Evolutionary conservation across 30 jellyfish, hydroid and myxozoan genomes (phyloP), one percentile per base, ranked within the genome.

Genomic region (Hydractinia symbiolongicarpus): DNA sequence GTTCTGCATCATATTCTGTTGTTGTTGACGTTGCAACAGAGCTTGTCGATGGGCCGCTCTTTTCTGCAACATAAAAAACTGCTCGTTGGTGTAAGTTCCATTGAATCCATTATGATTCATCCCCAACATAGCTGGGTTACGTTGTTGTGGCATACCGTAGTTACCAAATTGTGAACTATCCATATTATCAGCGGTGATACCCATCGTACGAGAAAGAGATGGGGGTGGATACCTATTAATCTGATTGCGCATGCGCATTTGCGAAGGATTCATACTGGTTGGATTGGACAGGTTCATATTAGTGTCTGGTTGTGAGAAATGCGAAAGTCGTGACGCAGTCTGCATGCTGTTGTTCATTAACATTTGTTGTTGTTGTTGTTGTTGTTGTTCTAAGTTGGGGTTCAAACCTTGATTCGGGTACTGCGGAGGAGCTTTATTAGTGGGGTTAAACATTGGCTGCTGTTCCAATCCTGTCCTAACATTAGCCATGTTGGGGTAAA

Each of bases 181-280:
- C 49, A 58, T 15, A 74, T 51, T 74, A 51, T 74, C 66, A 49
- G 61, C 83, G 4, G 83, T 19, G 9, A 74, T 74, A 51, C 70
- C 54, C 66, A 74, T 58, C 21, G 83, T 44, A 8, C 83, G 13
- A 44, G 62, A 58, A 53, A 74, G 83, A 30, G 83, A 53, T 10
- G 83, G 83, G 13, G 83, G 83, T 44, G 83, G 40, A 50, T 74
- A 74, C 66, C 83, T 44, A 58, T 40, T 74, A 21, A 74, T 55
- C 20, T 66, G 83, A 30, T 4, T 40, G 15, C 83, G 51, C 66
- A 74, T 15, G 20, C 66, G 69, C 44, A 74, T 53, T 20, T 74
- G 83, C 15, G 30, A 15, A 16, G 62, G 62, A 50, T 74, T 55
- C 61, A 50, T 74, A 5, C 61, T 40, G 15, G 20, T 53, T 50